Evolutionary conservation across 2,113 vertebrate species (phyloP), one percentile per base, ranked within the genome.

Genomic region (Nesoenas mayeri): DNA sequence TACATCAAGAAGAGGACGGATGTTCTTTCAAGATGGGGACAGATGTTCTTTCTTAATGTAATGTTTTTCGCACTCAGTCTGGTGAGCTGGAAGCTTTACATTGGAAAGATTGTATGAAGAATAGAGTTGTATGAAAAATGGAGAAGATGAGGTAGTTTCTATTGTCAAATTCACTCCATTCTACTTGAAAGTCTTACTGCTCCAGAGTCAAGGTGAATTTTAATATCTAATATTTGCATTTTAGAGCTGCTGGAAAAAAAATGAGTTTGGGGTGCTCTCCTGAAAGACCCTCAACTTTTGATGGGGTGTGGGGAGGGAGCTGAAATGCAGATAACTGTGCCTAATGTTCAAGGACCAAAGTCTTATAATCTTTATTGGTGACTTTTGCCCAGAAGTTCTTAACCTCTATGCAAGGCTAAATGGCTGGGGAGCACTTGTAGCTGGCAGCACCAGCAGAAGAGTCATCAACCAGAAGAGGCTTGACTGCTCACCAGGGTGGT

Each of bases 31-130:
- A 81, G 36, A 67, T 72, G 31, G 32, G 25, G 65, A 83, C 58
- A 72, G 74, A 77, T 95, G 53, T 88, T 93, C 65, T 92, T 65
- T 56, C 47, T 74, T 89, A 91, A 84, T 94, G 84, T 93, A 54
- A n/a, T 69, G 32, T 0, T 93, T 94, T 91, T 81, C 72, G 78
- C 64, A 67, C 51, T 79, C 32, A 51, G 42, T 69, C 47, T 73
- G 70, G 15, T 93, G 84, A 91, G 42, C 25, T 69, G 53, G 50
- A 48, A 77, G 38, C 11, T 73, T n/a, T 84, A 7, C 31, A 50
- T 65, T 80, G 29, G 51, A 79, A 94, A 87, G 38, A 32, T 42
- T 19, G 9, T 66, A 42, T 77, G 62, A 85, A 80, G 79, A 91
- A 83, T 74, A 24, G 25, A 79, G 67, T 32, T 64, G 9, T 60